Conservation (phyloP, 2,888 invertebrate species). For the Chorisops tibialis region DNA sequence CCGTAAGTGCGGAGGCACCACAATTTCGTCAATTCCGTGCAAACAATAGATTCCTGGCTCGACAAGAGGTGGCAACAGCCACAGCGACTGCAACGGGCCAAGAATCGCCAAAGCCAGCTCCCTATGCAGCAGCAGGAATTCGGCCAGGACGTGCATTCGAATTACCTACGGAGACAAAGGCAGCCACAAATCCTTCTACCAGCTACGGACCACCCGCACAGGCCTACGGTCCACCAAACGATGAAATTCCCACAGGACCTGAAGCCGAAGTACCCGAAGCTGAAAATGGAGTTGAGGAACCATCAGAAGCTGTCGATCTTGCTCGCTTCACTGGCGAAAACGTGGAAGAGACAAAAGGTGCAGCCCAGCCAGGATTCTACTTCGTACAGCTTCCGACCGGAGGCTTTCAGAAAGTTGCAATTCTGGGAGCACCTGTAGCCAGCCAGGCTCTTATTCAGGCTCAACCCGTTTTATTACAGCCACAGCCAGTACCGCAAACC, state of each 20-base stretch:
- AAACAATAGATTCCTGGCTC: not conserved
- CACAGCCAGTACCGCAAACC: not conserved
- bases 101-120: not conserved
- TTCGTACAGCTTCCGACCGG: not conserved
- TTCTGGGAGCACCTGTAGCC: not conserved
- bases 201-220: conserved; percentile 6
- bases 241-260: conserved; percentile 2
- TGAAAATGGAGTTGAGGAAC: not conserved
- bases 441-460: conserved; percentile 6
- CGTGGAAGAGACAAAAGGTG: not conserved
- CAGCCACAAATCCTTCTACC: not conserved
- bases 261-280: conserved; percentile 10
- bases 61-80: conserved; percentile 7
- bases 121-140: conserved; percentile 10
- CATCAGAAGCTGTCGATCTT: conserved; percentile 11
- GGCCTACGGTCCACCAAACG: not conserved
- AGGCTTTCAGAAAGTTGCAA: not conserved
- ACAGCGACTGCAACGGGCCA: not conserved
- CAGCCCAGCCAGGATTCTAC: not conserved
- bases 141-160: conserved; percentile 2
- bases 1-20: not conserved
- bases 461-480: conserved; percentile 3
- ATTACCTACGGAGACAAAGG: conserved; percentile 4
- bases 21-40: not conserved
- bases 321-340: not conserved